A percentile compares a stretch with the other conserved stretches of the same genome.
Conservation (phyloP, 1,140 invertebrate genomes). For the Drosophila tsacasi region DNA sequence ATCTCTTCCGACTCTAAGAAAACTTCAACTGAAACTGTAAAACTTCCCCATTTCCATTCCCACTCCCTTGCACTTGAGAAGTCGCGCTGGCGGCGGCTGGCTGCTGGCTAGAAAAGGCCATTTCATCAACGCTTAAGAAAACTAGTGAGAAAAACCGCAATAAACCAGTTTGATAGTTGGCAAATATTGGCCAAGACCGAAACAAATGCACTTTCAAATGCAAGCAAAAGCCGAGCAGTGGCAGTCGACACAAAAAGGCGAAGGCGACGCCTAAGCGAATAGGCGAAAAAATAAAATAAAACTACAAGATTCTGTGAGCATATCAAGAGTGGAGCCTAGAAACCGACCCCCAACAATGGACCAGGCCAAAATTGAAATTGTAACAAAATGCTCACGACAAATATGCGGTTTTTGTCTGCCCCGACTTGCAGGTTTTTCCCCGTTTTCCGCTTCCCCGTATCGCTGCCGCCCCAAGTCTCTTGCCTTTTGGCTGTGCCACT, state of each 20-base stretch:
- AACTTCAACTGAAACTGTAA: not conserved
- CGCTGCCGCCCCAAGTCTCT: not conserved
- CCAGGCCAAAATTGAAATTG: slow-evolving; percentile 53
- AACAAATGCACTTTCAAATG: slow-evolving; percentile 55
- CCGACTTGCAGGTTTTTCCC: slow-evolving; percentile 40
- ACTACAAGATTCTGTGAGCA: slow-evolving; percentile 33
- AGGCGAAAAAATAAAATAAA: slow-evolving; percentile 17
- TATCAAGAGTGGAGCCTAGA: slow-evolving; percentile 42
- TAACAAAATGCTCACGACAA: slow-evolving; percentile 56
- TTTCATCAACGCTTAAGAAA: slow-evolving; percentile 42
- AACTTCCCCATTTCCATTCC: slow-evolving; percentile 6
- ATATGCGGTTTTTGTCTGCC: slow-evolving; percentile 49
- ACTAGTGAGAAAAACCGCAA: slow-evolving; percentile 35
- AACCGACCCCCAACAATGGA: slow-evolving; percentile 55
- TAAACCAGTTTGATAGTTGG: slow-evolving; percentile 55
- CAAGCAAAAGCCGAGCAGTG: slow-evolving; percentile 29
- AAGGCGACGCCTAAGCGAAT: slow-evolving; percentile 38
- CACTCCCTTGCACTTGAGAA: slow-evolving; percentile 49
- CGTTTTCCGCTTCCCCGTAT: slow-evolving; percentile 34
- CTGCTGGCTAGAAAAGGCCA: slow-evolving; percentile 35
- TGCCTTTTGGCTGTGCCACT: slow-evolving; percentile 42
- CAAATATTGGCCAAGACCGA: slow-evolving; percentile 56
- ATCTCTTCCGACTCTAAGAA: not conserved
- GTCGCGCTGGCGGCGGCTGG: slow-evolving; percentile 3
- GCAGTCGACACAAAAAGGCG: slow-evolving; percentile 34